Percentiles rank a stretch among this genome's conserved stretches.
Conservation (phyloP, 2,888 invertebrate species). For the Pollenia amentaria region DNA sequence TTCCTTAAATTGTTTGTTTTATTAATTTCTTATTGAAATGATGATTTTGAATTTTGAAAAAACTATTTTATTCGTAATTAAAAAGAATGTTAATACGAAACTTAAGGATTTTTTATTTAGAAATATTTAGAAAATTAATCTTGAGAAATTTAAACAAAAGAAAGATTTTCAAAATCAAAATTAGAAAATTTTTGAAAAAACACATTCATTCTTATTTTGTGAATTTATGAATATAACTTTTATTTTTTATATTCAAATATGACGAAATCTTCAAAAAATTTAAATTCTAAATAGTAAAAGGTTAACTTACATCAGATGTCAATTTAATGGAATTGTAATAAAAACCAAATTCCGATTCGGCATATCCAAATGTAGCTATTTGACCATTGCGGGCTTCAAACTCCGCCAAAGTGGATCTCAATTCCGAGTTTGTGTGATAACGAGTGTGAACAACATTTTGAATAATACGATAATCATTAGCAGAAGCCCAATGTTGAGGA, state of each 20-base stretch:
- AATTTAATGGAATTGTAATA: conserved; percentile 90
- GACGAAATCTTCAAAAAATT: too few species aligned
- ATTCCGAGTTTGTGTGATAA: conserved; percentile 88
- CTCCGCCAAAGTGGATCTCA: conserved; percentile 88
- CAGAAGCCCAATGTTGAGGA: conserved; percentile 93
- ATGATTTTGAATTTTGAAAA: too few species aligned
- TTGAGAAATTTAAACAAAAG: not conserved
- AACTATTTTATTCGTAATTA: too few species aligned
- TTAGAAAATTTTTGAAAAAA: not conserved
- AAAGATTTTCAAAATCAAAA: not conserved
- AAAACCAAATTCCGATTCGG: conserved; percentile 88
- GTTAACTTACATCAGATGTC: conserved; percentile 87
- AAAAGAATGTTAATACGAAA: too few species aligned
- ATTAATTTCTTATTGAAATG: too few species aligned
- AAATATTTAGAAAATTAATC: too few species aligned
- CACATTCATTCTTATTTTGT: conserved; percentile 32
- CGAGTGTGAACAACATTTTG: conserved; percentile 88
- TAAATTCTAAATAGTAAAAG: too few species aligned
- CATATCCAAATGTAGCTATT: conserved; percentile 89
- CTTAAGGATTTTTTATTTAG: too few species aligned
- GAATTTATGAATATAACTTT: not conserved
- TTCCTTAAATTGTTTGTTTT: not conserved
- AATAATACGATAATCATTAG: conserved; percentile 90
- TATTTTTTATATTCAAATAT: too few species aligned
- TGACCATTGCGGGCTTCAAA: conserved; percentile 89